These are phyloP conservation scores for Myiopsitta monachus DNA, from an alignment of 2,113 vertebrate species.

Conservation along the genomic window DNA sequence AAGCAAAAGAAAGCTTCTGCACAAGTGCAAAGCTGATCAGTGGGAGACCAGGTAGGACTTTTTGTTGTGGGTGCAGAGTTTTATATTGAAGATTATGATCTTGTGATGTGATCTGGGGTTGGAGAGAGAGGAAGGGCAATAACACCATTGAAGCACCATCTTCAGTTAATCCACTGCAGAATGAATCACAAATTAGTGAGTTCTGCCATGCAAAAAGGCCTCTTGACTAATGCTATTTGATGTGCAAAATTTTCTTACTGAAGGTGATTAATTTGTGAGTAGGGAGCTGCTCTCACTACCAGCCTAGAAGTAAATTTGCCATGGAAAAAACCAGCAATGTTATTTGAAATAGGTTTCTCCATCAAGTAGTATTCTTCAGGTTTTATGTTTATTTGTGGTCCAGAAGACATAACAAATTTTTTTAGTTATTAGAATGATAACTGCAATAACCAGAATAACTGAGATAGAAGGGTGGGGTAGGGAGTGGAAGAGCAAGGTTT, in stretches of 20 bases:
- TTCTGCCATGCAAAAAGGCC: background rate
- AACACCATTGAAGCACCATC: background rate
- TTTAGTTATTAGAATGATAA: background rate
- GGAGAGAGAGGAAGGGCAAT: background rate
- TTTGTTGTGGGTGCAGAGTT: background rate
- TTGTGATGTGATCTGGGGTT: background rate
- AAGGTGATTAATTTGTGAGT: background rate
- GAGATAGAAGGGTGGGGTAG: background rate
- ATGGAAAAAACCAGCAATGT: rapidly evolving
- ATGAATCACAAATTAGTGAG: background rate
- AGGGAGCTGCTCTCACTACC: background rate
- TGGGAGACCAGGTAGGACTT: background rate
- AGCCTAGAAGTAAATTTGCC: background rate
- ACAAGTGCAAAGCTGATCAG: background rate
- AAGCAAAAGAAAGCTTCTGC: background rate
- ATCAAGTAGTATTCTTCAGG: background rate
- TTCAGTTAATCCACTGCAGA: background rate
- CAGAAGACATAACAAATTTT: background rate
- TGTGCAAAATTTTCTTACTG: background rate
- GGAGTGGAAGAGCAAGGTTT: background rate
- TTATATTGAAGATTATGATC: background rate
- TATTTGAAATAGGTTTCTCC: background rate
- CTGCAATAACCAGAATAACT: background rate
- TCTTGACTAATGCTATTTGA: background rate
- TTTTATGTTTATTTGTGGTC: background rate